Base-by-base conservation (phyloP, 2,888 invertebrate genomes). In the Cerastis rubricosa region DNA sequence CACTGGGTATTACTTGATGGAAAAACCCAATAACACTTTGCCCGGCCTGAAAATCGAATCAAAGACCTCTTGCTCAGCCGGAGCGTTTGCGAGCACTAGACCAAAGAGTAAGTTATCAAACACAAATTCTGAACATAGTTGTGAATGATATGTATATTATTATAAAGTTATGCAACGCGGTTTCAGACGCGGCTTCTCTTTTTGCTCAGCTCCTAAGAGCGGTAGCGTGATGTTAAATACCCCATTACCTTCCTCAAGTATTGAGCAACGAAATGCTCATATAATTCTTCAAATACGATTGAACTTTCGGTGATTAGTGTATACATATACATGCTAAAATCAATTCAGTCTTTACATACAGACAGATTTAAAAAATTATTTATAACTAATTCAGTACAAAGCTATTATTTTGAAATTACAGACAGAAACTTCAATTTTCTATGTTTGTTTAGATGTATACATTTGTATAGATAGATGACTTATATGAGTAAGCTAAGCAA, bases 401-500 rank as follows among this genome's bases (percentile, higher is more conserved):
- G 35, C 3, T 35, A 35, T 35, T 35, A 35, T 35, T 35, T 35
- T 35, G 35, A 35, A 35, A 35, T 35, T 35, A 35, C 35, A 35
- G 3, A 35, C 35, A 35, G 35, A 35, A 35, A 35, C 35, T 35
- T 35, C 35, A 35, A 35, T 35, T 35, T 35, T 35, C 1, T 35
- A 2, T 35, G 3, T 35, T 35, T 35, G 35, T 35, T 35, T 2
- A 35, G 35, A 35, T 35, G 35, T 35, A n/a, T 68, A 25, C 4
- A 19, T 19, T n/a, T n/a, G n/a, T 68, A n/a, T 68, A 25, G 9
- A 19, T 19, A 29, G 43, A 64, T 17, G 14, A 6, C 14, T n/a
- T 64, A 64, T 9, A 17, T 64, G 43, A 43, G 64, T 73, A 78
- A 71, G 68, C 76, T 63, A 25, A 59, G 59, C 29, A 59, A 59